A percentile compares a stretch with the other conserved stretches of the same genome.
phyloP scores from a whole-genome alignment of 2,797 vertebrate genomes.

The Anomalospiza imberbis region DNA sequence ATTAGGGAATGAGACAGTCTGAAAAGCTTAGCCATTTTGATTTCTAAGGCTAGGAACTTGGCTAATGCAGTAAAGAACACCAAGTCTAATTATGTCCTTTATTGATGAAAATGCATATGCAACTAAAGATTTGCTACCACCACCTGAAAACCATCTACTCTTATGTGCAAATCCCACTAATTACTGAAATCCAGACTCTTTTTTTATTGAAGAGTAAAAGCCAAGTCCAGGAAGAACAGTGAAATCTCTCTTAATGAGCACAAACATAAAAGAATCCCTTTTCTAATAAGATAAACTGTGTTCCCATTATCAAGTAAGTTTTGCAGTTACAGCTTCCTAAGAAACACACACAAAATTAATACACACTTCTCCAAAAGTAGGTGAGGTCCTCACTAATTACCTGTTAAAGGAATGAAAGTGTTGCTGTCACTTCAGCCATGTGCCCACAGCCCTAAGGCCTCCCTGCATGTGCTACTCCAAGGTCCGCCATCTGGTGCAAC shows the following conservation, averaged over 20 bases:
- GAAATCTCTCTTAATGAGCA: neutral
- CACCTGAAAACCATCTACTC: neutral
- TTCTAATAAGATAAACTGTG: neutral
- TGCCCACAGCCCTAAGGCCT: neutral
- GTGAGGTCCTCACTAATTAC: neutral
- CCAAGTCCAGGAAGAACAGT: neutral
- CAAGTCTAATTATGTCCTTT: neutral
- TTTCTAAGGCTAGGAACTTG: neutral
- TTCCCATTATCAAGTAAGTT: neutral
- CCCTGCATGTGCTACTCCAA: neutral
- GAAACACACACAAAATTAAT: neutral
- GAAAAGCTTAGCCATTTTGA: neutral
- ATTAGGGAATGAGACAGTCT: neutral
- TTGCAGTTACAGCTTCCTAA: neutral
- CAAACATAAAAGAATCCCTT: neutral
- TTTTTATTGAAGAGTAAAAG: neutral
- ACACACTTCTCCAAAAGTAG: neutral
- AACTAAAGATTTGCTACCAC: neutral
- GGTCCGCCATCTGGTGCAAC: neutral
- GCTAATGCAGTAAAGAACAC: neutral
- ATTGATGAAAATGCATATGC: neutral
- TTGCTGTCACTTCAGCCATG: fast-evolving
- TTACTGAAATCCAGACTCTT: neutral
- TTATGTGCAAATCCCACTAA: neutral
- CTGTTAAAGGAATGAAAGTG: neutral